phyloP scores from a whole-genome alignment of 2,888 invertebrate species.

The Xanthorhoe spadicearia region DNA sequence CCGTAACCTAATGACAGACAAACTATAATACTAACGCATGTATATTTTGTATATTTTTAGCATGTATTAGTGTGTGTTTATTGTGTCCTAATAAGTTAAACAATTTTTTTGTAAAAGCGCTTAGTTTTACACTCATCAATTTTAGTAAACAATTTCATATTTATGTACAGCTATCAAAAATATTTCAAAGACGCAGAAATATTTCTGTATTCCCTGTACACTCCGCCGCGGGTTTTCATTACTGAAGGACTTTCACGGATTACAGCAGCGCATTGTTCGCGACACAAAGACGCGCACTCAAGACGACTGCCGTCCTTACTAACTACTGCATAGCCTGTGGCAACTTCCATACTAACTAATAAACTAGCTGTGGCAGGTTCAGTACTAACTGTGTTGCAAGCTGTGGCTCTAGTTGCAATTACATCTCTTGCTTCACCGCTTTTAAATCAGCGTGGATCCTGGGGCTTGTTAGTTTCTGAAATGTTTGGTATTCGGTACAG shows the following conservation, averaged over 20 bases:
- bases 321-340: constrained; percentile 19
- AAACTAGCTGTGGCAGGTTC: not conserved
- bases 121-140: not conserved
- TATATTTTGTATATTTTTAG: too few relatives aligned
- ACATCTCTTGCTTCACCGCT: constrained; percentile 43
- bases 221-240: constrained; percentile 41
- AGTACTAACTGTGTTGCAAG: constrained; percentile 14
- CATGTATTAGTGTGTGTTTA: too few relatives aligned
- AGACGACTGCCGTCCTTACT: constrained; percentile 30
- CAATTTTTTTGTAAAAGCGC: not conserved
- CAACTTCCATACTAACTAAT: constrained; percentile 10
- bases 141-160: not conserved
- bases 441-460: constrained; percentile 38
- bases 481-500: constrained; percentile 20
- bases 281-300: constrained; percentile 45
- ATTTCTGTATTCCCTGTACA: constrained; percentile 16
- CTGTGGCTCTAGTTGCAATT: constrained; percentile 38
- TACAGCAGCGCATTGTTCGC: constrained; percentile 44
- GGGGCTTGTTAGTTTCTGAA: constrained; percentile 32
- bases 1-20: too few relatives aligned
- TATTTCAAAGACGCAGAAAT: not conserved
- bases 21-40: too few relatives aligned
- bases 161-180: not conserved
- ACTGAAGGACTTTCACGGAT: constrained; percentile 46
- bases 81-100: too few relatives aligned